A percentile compares a stretch with the other conserved stretches of the same genome.
Conservation (phyloP, 2,888 invertebrate genomes). For the Eupithecia inturbata region DNA sequence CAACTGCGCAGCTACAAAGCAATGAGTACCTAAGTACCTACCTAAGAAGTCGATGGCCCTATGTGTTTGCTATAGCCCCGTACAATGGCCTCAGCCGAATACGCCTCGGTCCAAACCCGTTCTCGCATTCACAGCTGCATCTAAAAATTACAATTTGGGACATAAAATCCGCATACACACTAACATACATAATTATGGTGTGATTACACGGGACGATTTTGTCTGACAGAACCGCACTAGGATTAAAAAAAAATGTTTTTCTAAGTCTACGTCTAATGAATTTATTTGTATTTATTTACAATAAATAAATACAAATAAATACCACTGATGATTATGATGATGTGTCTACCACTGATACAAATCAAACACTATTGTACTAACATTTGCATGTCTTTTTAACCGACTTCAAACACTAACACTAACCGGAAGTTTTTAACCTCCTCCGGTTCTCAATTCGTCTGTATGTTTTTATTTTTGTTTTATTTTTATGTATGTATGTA, state of each 20-base stretch:
- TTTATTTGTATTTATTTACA: no score
- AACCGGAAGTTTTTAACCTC: no score
- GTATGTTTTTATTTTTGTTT: no score
- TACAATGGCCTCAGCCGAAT: slow-evolving; percentile 30
- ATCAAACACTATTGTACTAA: no score
- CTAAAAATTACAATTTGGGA: slow-evolving; percentile 55
- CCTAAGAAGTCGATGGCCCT: slow-evolving; percentile 16
- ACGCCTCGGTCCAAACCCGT: slow-evolving; percentile 29
- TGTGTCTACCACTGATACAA: no score
- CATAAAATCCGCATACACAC: slow-evolving; percentile 51
- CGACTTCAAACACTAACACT: no score
- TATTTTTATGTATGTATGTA: no score
- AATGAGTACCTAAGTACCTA: slow-evolving; percentile 10
- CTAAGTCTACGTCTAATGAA: no score
- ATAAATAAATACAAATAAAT: no score
- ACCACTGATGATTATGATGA: no score
- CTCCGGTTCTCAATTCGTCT: no score
- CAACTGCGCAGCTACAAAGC: slow-evolving; percentile 13
- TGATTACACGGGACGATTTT: slow-evolving; percentile 3
- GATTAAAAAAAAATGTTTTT: background rate
- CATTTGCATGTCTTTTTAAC: no score
- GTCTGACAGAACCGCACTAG: background rate
- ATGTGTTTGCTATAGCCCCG: background rate
- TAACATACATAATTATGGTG: slow-evolving; percentile 29
- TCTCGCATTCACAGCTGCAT: slow-evolving; percentile 49